Evolutionary conservation across 1,140 invertebrate species (phyloP), one percentile per base, ranked within the genome.

Genomic region (Lordiphosa stackelbergi): DNA sequence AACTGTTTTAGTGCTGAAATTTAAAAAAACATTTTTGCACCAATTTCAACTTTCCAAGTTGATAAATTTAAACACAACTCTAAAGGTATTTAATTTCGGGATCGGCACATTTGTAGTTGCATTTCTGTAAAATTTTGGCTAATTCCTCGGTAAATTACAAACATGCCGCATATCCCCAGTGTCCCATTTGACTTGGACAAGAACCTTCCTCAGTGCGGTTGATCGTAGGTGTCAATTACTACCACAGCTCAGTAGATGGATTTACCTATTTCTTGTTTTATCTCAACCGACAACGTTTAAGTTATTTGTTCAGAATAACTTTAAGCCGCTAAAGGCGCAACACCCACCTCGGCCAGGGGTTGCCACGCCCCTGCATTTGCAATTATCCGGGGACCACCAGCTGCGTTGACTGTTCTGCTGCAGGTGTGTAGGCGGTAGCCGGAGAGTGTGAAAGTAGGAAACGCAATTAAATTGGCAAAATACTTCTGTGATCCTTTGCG

Each of bases 251-350:
- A 9, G 8, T 28, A 35, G 48, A 46, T 54, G 41, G 19, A 31
- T n/a, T 45, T 35, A 9, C 28, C 49, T 34, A 51, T 58, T 38
- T 49, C 53, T 35, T 41, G 35, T 57, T 62, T 62, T 55, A 66
- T 69, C 53, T 43, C 28, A 10, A 5, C 41, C 41, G 51, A 36
- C 41, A 19, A 57, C 38, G 22, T 53, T 45, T 54, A 66, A 16
- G 42, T 16, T 60, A 69, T 46, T 69, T 69, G 68, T 46, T 51
- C 65, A 40, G 52, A 42, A 31, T 5, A 52, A 40, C 41, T 36
- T 42, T 75, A 81, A 81, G 62, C 75, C 75, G 77, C 75, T 83
- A 83, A 81, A 83, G 75, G 46, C 72, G 72, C 77, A 75, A 81
- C 75, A 65, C 77, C 75, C 77, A 70, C 71, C 45, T 51, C 66